Percentiles rank a stretch among this genome's conserved stretches.
Conservation (phyloP, 2,113 vertebrate species). For the Dascyllus trimaculatus region DNA sequence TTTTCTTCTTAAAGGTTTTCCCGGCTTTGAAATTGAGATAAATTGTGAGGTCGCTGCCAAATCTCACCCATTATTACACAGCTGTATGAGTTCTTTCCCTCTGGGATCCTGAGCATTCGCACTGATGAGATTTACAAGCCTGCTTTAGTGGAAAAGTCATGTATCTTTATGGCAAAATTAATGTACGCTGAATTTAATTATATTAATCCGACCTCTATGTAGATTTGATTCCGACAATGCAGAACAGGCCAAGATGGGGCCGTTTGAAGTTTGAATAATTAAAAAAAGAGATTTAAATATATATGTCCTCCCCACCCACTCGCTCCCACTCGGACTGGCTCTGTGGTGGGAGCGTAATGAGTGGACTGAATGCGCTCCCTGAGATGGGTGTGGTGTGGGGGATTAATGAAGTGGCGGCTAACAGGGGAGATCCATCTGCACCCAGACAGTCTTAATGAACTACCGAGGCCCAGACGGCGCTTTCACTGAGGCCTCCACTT, state of each 20-base stretch:
- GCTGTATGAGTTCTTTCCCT: slow-evolving; percentile 53
- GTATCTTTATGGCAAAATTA: slow-evolving; percentile 42
- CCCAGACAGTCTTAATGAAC: slow-evolving; percentile 74
- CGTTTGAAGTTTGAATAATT: slow-evolving; percentile 30
- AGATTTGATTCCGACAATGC: slow-evolving; percentile 48
- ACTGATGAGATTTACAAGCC: slow-evolving; percentile 58
- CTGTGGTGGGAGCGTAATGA: slow-evolving; percentile 45
- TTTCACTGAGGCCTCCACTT: slow-evolving; percentile 58
- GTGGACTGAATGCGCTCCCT: slow-evolving; percentile 43
- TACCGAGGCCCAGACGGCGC: slow-evolving; percentile 51
- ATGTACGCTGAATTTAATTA: slow-evolving; percentile 57
- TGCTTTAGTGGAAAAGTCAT: slow-evolving; percentile 40
- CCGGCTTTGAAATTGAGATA: slow-evolving; percentile 56
- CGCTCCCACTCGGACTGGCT: slow-evolving; percentile 2
- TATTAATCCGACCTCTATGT: slow-evolving; percentile 32
- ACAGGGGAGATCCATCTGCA: slow-evolving; percentile 68
- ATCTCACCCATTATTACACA: slow-evolving; percentile 56
- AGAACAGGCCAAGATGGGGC: slow-evolving; percentile 13
- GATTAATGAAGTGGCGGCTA: slow-evolving; percentile 72
- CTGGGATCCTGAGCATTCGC: slow-evolving; percentile 37
- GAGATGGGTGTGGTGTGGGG: slow-evolving; percentile 42
- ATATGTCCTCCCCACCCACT: background rate
- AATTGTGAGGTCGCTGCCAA: slow-evolving; percentile 53
- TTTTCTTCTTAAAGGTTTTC: slow-evolving; percentile 55
- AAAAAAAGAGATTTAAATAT: slow-evolving; percentile 33